Conservation (phyloP, 2,797 vertebrate species). For the Austrolebias charrua region DNA sequence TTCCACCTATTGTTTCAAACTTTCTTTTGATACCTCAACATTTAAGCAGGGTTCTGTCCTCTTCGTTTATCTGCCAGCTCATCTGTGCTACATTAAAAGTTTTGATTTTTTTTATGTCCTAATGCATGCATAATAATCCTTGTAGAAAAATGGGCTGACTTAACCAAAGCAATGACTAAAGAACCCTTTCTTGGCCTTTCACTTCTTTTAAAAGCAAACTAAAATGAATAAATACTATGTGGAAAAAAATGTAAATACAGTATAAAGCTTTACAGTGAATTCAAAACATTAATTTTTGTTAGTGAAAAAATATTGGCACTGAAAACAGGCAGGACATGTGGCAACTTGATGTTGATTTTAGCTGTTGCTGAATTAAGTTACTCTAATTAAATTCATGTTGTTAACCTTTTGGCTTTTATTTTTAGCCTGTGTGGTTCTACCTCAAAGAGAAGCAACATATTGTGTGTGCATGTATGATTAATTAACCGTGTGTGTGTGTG, state of each 20-base stretch:
- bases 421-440: constrained; percentile 35
- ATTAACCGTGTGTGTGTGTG: constrained; percentile 64
- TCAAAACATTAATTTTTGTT: not conserved
- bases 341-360: constrained; percentile 4
- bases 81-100: too few species aligned
- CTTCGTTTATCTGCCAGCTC: not conserved
- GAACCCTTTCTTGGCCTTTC: not conserved
- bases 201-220: not conserved
- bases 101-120: too few species aligned
- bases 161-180: not conserved
- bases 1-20: not conserved
- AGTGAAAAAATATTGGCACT: not conserved
- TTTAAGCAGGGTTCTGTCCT: not conserved
- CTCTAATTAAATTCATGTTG: constrained; percentile 13
- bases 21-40: not conserved
- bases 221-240: not conserved
- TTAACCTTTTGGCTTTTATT: constrained; percentile 34
- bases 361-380: not conserved
- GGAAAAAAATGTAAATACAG: not conserved
- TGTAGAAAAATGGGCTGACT: too few species aligned
- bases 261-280: too few species aligned
- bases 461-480: constrained; percentile 74
- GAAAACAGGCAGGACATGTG: constrained; percentile 4
- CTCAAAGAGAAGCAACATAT: constrained; percentile 48
- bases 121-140: not conserved